Percentiles rank a stretch among this genome's conserved stretches.
phyloP scores from a whole-genome alignment of 2,797 vertebrate genomes.

The Anableps anableps region DNA sequence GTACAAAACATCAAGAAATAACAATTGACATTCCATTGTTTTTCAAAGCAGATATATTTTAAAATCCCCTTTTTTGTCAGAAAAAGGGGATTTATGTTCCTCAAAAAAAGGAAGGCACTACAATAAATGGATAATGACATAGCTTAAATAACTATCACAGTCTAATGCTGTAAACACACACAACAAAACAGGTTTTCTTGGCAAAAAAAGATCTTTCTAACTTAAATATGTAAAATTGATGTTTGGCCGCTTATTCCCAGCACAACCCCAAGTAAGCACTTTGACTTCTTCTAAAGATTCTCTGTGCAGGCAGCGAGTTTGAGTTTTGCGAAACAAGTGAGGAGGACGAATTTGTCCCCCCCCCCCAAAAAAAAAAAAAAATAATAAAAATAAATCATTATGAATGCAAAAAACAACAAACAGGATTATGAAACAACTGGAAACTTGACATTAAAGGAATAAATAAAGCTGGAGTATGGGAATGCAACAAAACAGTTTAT shows the following conservation, averaged over 20 bases:
- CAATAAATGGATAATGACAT: background rate
- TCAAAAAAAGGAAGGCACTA: background rate
- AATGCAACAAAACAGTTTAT: background rate
- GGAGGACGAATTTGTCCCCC: background rate
- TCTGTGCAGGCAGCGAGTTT: background rate
- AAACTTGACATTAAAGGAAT: background rate
- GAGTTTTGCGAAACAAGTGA: background rate
- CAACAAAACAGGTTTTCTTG: background rate
- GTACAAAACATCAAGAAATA: no score
- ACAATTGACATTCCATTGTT: background rate
- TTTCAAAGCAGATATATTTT: background rate
- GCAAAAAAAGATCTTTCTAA: background rate
- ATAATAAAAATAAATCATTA: no score
- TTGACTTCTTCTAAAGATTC: background rate
- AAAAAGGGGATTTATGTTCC: background rate
- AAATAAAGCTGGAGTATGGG: background rate
- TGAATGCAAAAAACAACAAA: no score
- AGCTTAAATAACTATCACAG: background rate
- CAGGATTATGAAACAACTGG: no score
- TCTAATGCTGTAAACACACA: background rate
- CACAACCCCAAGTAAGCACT: background rate
- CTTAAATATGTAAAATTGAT: background rate
- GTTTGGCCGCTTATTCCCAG: background rate
- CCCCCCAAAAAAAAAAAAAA: background rate
- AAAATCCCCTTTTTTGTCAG: background rate